Evolutionary conservation across 2,113 vertebrate genomes (phyloP).

Genomic region (Gnathonemus echidnorhynchus): DNA sequence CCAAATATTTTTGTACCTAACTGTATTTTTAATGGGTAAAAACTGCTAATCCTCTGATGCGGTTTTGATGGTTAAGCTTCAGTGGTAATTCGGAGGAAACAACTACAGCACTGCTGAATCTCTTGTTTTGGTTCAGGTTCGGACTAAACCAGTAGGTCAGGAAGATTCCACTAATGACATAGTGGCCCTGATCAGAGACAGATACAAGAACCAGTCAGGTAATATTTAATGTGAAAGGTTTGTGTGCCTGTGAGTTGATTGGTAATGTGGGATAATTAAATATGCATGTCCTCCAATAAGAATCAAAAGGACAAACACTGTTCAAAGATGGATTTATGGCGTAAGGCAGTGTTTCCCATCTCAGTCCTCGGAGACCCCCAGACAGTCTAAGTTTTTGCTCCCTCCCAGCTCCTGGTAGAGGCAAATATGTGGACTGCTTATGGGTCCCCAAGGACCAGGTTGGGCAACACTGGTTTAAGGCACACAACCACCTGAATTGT

Average conservation of each 20-base stretch:
- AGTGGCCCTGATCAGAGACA: slow-evolving; percentile 70
- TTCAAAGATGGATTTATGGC: not conserved
- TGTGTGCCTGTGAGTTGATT: not conserved
- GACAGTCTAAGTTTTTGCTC: not conserved
- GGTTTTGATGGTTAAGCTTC: not conserved
- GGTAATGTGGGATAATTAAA: not conserved
- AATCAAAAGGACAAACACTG: not conserved
- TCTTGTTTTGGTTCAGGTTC: slow-evolving; percentile 64
- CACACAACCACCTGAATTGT: not conserved
- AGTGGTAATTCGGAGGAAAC: not conserved
- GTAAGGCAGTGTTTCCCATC: not conserved
- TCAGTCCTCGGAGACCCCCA: not conserved
- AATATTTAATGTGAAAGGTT: slow-evolving; percentile 9
- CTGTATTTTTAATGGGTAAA: not conserved
- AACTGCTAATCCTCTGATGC: not conserved
- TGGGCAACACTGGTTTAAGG: not conserved
- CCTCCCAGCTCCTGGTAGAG: not conserved
- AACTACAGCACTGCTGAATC: not conserved
- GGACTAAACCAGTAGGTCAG: slow-evolving; percentile 67
- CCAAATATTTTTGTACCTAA: no score
- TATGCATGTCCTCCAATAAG: not conserved
- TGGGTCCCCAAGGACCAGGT: not conserved
- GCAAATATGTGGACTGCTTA: not conserved
- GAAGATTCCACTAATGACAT: slow-evolving; percentile 73
- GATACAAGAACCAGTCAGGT: slow-evolving; percentile 89